phyloP scores from a whole-genome alignment of 2,797 vertebrate genomes.

The Adrianichthys oophorus region DNA sequence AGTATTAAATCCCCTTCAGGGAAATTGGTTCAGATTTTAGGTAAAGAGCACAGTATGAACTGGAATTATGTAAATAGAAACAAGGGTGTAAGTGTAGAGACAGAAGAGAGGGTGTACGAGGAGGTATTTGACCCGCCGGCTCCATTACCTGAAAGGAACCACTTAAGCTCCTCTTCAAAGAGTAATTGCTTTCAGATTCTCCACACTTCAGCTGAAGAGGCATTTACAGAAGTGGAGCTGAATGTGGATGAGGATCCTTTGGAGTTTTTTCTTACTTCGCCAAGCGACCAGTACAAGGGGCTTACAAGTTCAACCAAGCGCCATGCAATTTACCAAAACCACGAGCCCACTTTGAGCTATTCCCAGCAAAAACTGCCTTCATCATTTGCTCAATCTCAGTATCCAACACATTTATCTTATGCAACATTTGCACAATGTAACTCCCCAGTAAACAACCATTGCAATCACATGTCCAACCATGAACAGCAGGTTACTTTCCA shows the following conservation, averaged over 20 bases:
- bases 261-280: conserved; percentile 54
- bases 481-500: conserved; percentile 38
- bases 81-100: conserved; percentile 19
- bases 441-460: conserved; percentile 40
- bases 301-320: conserved; percentile 58
- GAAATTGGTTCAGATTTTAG: conserved; percentile 43
- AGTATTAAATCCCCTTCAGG: conserved; percentile 55
- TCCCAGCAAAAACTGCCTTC: conserved; percentile 40
- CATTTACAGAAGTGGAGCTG: conserved; percentile 82
- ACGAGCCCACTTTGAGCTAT: conserved; percentile 38
- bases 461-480: conserved; percentile 35
- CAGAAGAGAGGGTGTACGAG: conserved; percentile 68
- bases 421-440: conserved; percentile 31
- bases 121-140: conserved; percentile 60
- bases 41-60: conserved; percentile 13
- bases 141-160: conserved; percentile 19
- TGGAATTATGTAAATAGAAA: conserved; percentile 31
- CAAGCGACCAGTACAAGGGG: conserved; percentile 38
- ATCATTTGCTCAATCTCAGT: conserved; percentile 31
- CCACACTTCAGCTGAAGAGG: conserved; percentile 71
- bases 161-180: conserved; percentile 48
- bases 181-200: conserved; percentile 53
- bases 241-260: conserved; percentile 82
- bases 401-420: conserved; percentile 23
- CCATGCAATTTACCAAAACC: conserved; percentile 69